phyloP scores from a whole-genome alignment of 2,888 invertebrate species.

The Arrhopalites spinosus region DNA sequence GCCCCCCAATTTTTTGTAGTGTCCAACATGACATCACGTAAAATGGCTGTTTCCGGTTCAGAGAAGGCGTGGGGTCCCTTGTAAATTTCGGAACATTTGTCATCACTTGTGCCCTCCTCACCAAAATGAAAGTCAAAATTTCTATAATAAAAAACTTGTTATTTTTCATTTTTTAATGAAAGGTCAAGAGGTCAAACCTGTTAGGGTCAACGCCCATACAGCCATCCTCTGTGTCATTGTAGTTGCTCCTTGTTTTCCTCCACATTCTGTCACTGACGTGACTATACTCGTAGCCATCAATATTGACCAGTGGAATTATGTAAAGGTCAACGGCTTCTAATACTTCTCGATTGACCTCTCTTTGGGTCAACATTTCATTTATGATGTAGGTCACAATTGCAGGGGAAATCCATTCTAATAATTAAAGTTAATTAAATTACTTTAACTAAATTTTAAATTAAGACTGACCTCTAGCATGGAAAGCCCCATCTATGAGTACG shows the following conservation, averaged over 20 bases:
- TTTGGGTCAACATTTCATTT: conserved; percentile 58
- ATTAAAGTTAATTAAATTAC: background rate
- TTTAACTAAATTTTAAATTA: background rate
- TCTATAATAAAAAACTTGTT: conserved; percentile 69
- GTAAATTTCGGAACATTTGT: conserved; percentile 68
- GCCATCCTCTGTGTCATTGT: background rate
- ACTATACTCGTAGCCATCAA: conserved; percentile 67
- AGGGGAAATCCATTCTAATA: conserved; percentile 65
- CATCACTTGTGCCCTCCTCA: conserved; percentile 7
- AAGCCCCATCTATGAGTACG: conserved; percentile 60
- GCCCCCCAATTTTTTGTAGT: conserved; percentile 44
- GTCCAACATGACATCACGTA: conserved; percentile 66
- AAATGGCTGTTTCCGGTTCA: conserved; percentile 75
- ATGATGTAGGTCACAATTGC: conserved; percentile 41
- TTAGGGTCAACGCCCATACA: conserved; percentile 28
- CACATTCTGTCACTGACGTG: conserved; percentile 65
- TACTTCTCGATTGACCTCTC: conserved; percentile 45
- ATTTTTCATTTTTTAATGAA: too few species aligned
- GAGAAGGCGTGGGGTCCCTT: conserved; percentile 75
- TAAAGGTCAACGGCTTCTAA: conserved; percentile 67
- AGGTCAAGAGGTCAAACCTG: background rate
- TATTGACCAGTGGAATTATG: conserved; percentile 75
- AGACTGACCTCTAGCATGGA: conserved; percentile 74
- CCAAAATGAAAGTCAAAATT: conserved; percentile 36
- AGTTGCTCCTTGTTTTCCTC: conserved; percentile 71